phyloP scores from a whole-genome alignment of 2,888 invertebrate genomes.

The Melikaiella ostensackeni region DNA sequence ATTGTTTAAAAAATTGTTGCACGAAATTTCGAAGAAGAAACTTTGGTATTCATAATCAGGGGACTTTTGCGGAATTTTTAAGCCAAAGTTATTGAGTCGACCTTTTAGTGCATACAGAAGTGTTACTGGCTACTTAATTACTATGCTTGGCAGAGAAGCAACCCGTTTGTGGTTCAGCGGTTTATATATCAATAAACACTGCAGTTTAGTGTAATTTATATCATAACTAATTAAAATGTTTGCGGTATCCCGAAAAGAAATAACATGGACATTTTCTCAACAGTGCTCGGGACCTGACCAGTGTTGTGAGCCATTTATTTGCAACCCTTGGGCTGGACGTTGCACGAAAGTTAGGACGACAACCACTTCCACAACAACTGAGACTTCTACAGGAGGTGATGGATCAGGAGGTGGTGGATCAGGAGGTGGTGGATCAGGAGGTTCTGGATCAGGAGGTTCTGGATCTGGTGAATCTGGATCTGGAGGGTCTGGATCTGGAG shows the following conservation, averaged over 20 bases:
- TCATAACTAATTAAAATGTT: conserved; percentile 4
- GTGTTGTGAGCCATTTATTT: conserved; percentile 47
- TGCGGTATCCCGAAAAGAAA: background rate
- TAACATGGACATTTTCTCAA: conserved; percentile 11
- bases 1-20: too few relatives aligned
- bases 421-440: background rate
- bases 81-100: too few relatives aligned
- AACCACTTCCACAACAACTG: conserved; percentile 33
- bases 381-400: conserved; percentile 6
- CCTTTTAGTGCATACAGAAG: too few relatives aligned
- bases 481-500: background rate
- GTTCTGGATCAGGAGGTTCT: background rate
- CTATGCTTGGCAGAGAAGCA: background rate
- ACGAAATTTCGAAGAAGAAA: too few relatives aligned
- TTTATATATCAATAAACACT: conserved; percentile 10
- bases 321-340: conserved; percentile 48
- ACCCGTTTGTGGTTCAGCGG: conserved; percentile 4
- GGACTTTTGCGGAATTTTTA: too few relatives aligned
- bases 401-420: conserved; percentile 2
- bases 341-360: conserved; percentile 47
- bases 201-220: conserved; percentile 15
- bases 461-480: background rate
- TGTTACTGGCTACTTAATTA: too few relatives aligned
- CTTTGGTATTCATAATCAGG: too few relatives aligned
- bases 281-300: conserved; percentile 45